A percentile compares a stretch with the other conserved stretches of the same genome.
Evolutionary conservation across 2,797 vertebrate species (phyloP).

Genomic region (Discoglossus pictus): DNA sequence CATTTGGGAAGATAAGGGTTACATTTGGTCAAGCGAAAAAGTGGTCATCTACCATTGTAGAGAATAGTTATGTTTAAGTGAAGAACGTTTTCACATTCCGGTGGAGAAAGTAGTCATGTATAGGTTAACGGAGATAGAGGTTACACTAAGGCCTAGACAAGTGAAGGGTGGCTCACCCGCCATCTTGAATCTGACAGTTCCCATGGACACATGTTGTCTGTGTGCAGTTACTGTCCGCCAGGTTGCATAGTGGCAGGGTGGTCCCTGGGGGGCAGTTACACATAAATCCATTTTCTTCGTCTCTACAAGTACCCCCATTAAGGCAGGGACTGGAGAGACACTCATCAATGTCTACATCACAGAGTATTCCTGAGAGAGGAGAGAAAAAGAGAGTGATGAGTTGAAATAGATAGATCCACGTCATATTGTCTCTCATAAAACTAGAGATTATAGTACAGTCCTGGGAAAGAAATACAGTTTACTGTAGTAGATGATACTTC

Average conservation of each 20-base stretch:
- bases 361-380: slow-evolving; percentile 71
- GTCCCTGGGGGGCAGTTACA: slow-evolving; percentile 30
- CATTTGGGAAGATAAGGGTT: too few species aligned
- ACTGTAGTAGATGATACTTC: too few species aligned
- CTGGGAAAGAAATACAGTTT: too few species aligned
- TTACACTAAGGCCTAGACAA: background rate
- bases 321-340: slow-evolving; percentile 88
- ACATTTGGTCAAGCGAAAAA: too few species aligned
- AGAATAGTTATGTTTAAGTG: too few species aligned
- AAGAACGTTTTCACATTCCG: too few species aligned
- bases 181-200: slow-evolving; percentile 1
- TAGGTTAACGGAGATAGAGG: background rate
- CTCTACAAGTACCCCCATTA: slow-evolving; percentile 81
- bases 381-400: too few species aligned
- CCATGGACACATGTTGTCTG: slow-evolving; percentile 29
- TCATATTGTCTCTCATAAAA: too few species aligned
- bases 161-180: slow-evolving; percentile 6
- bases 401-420: too few species aligned
- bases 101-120: background rate
- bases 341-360: slow-evolving; percentile 85
- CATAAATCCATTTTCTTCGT: slow-evolving; percentile 14
- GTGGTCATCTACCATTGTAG: too few species aligned
- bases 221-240: slow-evolving; percentile 14
- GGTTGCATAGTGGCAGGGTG: background rate
- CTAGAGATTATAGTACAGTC: too few species aligned